These are phyloP conservation scores for Montipora sp. DNA, from an alignment of 64 coral and sea anemone genomes.

Conservation along the genomic window DNA sequence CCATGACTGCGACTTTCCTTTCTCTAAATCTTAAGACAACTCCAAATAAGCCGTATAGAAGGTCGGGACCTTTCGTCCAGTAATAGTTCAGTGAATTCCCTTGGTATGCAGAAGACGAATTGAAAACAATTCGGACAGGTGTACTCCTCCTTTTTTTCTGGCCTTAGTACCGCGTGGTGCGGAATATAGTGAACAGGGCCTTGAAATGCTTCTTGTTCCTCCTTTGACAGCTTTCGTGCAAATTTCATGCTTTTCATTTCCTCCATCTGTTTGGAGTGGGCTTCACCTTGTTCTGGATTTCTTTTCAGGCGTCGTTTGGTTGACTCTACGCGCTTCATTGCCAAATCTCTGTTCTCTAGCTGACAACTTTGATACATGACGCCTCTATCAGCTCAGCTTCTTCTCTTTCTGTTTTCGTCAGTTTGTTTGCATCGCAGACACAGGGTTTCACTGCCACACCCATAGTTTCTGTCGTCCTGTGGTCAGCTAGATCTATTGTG, in stretches of 20 bases:
- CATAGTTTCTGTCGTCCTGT: too few relatives aligned
- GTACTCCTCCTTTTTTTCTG: slow-evolving; percentile 27
- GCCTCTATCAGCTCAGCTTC: too few relatives aligned
- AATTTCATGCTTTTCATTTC: background rate
- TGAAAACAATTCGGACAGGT: slow-evolving; percentile 24
- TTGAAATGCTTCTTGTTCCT: background rate
- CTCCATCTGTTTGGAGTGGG: background rate
- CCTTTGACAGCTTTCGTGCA: background rate
- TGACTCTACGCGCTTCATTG: too few relatives aligned
- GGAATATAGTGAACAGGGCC: slow-evolving; percentile 39
- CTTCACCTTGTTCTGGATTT: background rate
- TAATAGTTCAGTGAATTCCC: slow-evolving; percentile 31
- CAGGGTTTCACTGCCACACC: too few relatives aligned
- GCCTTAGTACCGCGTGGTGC: slow-evolving; percentile 2
- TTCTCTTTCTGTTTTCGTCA: too few relatives aligned
- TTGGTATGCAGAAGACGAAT: slow-evolving; percentile 23
- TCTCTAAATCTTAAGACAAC: slow-evolving; percentile 51
- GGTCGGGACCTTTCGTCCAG: slow-evolving; percentile 39
- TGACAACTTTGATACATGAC: too few relatives aligned
- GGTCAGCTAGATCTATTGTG: too few relatives aligned
- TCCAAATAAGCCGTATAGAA: slow-evolving; percentile 60
- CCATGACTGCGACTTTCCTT: slow-evolving; percentile 1
- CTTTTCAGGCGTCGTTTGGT: too few relatives aligned
- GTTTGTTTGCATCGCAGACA: too few relatives aligned
- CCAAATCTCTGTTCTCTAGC: too few relatives aligned